Conservation (phyloP, 2,888 invertebrate species). For the Parnassius apollo region DNA sequence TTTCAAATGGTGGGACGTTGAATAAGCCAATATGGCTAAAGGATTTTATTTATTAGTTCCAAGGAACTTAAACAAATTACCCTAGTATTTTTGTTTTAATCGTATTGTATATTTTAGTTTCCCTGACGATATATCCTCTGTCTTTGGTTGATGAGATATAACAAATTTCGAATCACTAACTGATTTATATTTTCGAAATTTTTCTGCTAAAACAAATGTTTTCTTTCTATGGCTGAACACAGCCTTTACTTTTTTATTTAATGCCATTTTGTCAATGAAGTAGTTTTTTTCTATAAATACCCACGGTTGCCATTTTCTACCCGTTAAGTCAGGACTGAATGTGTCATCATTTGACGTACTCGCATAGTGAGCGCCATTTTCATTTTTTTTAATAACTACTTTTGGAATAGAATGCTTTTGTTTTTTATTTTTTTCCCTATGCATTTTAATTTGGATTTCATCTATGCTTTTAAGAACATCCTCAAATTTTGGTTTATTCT, state of each 20-base stretch:
- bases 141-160: constrained; percentile 64
- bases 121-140: constrained; percentile 48
- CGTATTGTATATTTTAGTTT: constrained; percentile 72
- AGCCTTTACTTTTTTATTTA: constrained; percentile 62
- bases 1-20: constrained; percentile 31
- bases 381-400: constrained; percentile 74
- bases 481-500: constrained; percentile 75
- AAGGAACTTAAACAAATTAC: constrained; percentile 38
- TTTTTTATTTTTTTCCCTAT: constrained; percentile 66
- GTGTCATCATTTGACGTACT: constrained; percentile 52
- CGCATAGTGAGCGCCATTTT: constrained; percentile 73
- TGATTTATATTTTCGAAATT: constrained; percentile 70
- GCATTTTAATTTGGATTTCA: constrained; percentile 68
- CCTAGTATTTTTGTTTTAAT: constrained; percentile 59
- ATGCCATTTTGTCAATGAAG: constrained; percentile 73
- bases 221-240: constrained; percentile 66
- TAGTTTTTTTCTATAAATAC: constrained; percentile 70
- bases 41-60: constrained; percentile 29
- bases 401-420: constrained; percentile 65
- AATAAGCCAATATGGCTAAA: constrained; percentile 33
- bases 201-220: constrained; percentile 63
- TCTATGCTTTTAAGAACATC: constrained; percentile 78
- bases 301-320: constrained; percentile 78
- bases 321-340: constrained; percentile 71
- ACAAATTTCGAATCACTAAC: constrained; percentile 62